Conservation (phyloP, 2,113 vertebrate species). For the Tringa solitaria region DNA sequence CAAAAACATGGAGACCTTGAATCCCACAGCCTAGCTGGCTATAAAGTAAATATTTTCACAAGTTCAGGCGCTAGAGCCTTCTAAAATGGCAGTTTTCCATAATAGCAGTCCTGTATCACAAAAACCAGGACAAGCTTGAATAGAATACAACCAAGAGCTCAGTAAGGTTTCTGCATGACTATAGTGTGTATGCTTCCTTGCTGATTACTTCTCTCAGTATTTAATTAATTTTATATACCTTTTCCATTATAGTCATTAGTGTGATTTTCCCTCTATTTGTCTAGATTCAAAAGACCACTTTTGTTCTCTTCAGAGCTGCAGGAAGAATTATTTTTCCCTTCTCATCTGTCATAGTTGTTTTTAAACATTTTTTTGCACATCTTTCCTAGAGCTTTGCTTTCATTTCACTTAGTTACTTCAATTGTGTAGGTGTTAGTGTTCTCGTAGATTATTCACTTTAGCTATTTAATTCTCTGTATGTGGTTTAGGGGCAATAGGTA, state of each 20-base stretch:
- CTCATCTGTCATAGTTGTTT: neutral
- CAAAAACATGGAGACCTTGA: neutral
- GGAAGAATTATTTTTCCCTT: neutral
- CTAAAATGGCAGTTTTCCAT: neutral
- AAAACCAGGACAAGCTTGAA: neutral
- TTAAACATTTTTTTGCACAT: neutral
- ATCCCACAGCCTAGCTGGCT: neutral
- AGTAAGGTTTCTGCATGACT: neutral
- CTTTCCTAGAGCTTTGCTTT: neutral
- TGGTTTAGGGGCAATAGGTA: neutral
- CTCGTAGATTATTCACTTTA: neutral
- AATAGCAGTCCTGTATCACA: neutral
- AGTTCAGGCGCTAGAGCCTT: neutral
- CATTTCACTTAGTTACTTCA: neutral
- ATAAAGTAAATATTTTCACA: neutral
- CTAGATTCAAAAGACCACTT: neutral
- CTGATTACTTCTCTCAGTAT: neutral
- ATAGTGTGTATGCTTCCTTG: neutral
- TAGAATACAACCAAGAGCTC: neutral
- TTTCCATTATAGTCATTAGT: neutral
- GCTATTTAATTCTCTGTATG: neutral
- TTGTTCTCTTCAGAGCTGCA: neutral
- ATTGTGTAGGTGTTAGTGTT: neutral
- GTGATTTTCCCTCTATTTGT: neutral
- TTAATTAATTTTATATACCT: neutral